phyloP scores from a whole-genome alignment of 2,888 invertebrate genomes.

The Diploptera punctata region DNA sequence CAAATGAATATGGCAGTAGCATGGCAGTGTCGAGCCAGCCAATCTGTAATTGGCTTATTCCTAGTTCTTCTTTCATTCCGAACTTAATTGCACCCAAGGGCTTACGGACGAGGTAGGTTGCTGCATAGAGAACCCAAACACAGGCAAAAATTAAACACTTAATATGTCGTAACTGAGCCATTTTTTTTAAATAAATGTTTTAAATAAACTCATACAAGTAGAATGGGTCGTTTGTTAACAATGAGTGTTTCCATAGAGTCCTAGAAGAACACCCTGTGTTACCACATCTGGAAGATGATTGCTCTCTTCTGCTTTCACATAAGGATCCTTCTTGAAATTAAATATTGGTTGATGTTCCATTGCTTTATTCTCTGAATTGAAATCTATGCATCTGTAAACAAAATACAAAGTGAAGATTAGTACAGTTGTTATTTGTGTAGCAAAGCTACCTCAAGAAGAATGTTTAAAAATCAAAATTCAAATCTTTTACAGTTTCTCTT shows the following conservation, averaged over 20 bases:
- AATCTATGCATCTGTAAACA: constrained; percentile 2
- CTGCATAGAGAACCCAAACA: constrained; percentile 47
- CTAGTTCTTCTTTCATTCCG: constrained; percentile 53
- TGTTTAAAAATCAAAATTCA: not conserved
- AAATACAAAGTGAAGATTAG: not conserved
- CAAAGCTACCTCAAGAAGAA: not conserved
- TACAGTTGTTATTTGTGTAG: not conserved
- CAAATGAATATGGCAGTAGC: constrained; percentile 56
- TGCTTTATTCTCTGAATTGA: constrained; percentile 25
- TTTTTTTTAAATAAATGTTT: not conserved
- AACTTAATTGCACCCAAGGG: constrained; percentile 58
- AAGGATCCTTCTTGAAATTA: constrained; percentile 52
- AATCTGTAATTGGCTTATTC: constrained; percentile 52
- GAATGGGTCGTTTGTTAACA: not conserved
- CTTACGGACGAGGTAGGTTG: constrained; percentile 56
- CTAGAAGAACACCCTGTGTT: constrained; percentile 55
- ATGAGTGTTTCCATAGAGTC: constrained; percentile 33
- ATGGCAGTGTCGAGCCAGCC: constrained; percentile 57
- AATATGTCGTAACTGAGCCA: constrained; percentile 39
- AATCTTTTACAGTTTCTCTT: not conserved
- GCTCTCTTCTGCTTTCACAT: constrained; percentile 49
- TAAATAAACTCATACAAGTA: not conserved
- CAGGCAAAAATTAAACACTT: constrained; percentile 45
- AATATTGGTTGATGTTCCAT: constrained; percentile 53
- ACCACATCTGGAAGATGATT: constrained; percentile 55